Evolutionary conservation across 2,888 invertebrate species (phyloP).

Genomic region (Trichopria drosophilae): DNA sequence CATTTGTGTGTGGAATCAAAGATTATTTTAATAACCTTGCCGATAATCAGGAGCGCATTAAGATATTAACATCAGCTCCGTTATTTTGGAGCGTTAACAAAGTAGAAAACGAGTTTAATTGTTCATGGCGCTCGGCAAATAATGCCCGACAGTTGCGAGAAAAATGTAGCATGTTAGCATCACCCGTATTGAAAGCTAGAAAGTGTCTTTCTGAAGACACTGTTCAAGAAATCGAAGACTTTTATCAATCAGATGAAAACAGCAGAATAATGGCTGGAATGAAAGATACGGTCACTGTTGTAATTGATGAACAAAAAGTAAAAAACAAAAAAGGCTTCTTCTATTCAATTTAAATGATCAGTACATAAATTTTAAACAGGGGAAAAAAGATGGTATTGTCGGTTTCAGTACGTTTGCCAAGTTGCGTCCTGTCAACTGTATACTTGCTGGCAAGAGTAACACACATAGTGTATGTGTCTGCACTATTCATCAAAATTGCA

Average conservation of each 20-base stretch:
- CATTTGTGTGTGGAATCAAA: too few species aligned
- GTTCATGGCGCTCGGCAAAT: too few species aligned
- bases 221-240: conserved; percentile 9
- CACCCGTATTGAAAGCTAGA: too few species aligned
- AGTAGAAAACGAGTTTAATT: too few species aligned
- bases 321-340: conserved; percentile 13
- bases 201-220: too few species aligned
- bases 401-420: conserved; percentile 16
- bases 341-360: conserved; percentile 17
- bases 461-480: conserved; percentile 22
- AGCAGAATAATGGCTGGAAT: conserved; percentile 18
- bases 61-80: too few species aligned
- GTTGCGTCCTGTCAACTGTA: conserved; percentile 11
- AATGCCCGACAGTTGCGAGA: too few species aligned
- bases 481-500: too few species aligned
- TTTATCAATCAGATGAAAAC: conserved; percentile 7
- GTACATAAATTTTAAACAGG: conserved; percentile 8
- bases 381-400: conserved; percentile 4
- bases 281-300: conserved; percentile 13
- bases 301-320: conserved; percentile 9
- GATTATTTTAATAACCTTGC: too few species aligned
- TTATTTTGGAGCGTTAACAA: too few species aligned
- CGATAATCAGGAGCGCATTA: too few species aligned
- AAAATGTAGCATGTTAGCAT: too few species aligned
- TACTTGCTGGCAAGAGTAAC: conserved; percentile 11